Percentiles rank a stretch among this genome's conserved stretches.
Conservation (phyloP, 1,140 invertebrate species). For the Leptopilina boulardi region DNA sequence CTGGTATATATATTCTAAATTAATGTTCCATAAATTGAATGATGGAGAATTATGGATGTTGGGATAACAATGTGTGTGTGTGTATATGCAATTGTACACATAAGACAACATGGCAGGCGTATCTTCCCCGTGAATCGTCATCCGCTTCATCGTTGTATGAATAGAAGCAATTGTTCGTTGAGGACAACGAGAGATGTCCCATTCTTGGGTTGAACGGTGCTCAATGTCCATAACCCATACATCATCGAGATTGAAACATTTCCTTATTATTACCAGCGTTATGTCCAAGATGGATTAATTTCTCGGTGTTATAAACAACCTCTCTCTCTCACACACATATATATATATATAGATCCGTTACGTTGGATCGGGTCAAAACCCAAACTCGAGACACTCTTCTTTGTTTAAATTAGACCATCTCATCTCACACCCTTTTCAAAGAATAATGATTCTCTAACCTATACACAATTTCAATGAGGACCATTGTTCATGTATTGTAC, state of each 20-base stretch:
- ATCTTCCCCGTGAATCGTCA: slow-evolving; percentile 17
- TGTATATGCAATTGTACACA: slow-evolving; percentile 28
- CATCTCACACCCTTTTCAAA: slow-evolving; percentile 47
- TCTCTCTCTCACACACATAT: slow-evolving; percentile 19
- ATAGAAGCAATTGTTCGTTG: slow-evolving; percentile 55
- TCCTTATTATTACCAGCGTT: slow-evolving; percentile 76
- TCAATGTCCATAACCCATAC: slow-evolving; percentile 70
- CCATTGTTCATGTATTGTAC: not conserved
- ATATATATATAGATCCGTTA: slow-evolving; percentile 15
- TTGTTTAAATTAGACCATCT: slow-evolving; percentile 69
- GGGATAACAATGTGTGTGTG: slow-evolving; percentile 28
- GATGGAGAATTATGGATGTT: slow-evolving; percentile 22
- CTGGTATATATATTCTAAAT: not conserved
- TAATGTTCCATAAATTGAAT: slow-evolving; percentile 8
- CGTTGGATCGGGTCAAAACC: slow-evolving; percentile 10
- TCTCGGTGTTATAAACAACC: slow-evolving; percentile 60
- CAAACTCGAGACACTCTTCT: slow-evolving; percentile 55
- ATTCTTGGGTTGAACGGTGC: slow-evolving; percentile 53
- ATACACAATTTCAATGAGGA: not conserved
- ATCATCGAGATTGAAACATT: slow-evolving; percentile 76
- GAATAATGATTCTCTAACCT: slow-evolving; percentile 46
- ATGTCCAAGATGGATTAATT: slow-evolving; percentile 74
- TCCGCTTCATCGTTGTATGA: slow-evolving; percentile 9
- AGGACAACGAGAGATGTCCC: slow-evolving; percentile 54
- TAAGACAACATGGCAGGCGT: slow-evolving; percentile 16